Base-by-base conservation (phyloP, 2,797 vertebrate species). In the Etheostoma perlongum region DNA sequence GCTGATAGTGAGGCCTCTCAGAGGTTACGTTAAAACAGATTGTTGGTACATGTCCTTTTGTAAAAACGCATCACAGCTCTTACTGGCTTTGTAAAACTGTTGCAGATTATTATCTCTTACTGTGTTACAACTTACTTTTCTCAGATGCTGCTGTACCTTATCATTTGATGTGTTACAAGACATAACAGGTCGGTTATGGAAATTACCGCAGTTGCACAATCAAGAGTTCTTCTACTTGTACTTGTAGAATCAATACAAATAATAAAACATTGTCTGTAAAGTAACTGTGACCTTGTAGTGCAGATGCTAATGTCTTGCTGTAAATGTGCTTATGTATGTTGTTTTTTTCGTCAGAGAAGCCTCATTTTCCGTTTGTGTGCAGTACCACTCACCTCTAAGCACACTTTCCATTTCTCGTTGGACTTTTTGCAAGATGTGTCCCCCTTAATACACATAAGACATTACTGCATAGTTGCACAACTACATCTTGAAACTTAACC, bases 111-210 rank as follows among this genome's bases (percentile, higher is more conserved):
- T 49, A 72, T 77, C 46, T 27, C 18, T 14, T 6, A 23, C 33
- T 51, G 49, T 55, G 19, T 42, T 23, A 30, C 48, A 40, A 7
- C 0, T 5, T 70, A 18, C 48, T 9, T 70, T 19, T 70, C n/a
- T 27, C 27, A 18, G 4, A 5, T 48, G 72, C 54, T 55, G 13
- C 30, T 5, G 27, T 27, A 67, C n/a, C 55, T 80, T 73, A 67
- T 81, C 63, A 61, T 82, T 77, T 78, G 6, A 0, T 40, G 33
- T 85, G 74, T 85, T 16, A 25, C 72, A 82, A n/a, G 78, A 72
- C 71, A 12, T n/a, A 21, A 75, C 78, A 89, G 1, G 75, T 49
- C 10, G 9, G 36, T 40, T 40, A 46, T 12, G 25, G 21, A 73
- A 66, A 76, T 44, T 54, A 15, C 51, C 19, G 27, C 72, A 48